Percentiles rank a stretch among this genome's conserved stretches.
phyloP scores from a whole-genome alignment of 2,113 vertebrate genomes.

The Upupa epops region DNA sequence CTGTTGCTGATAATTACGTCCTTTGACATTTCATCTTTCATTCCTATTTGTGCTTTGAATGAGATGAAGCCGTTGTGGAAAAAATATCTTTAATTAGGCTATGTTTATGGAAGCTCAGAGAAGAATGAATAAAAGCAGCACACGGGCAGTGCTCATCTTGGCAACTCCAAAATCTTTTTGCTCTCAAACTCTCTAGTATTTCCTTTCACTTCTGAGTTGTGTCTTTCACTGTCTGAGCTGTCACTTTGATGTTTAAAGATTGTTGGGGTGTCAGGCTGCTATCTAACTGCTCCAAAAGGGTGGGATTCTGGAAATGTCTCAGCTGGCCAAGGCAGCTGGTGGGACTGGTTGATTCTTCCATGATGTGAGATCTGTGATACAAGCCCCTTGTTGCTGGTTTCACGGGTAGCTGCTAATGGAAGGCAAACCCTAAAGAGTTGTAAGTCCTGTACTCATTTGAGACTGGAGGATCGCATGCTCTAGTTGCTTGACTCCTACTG shows the following conservation, averaged over 20 bases:
- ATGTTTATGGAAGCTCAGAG: background rate
- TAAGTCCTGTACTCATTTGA: too few species aligned
- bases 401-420: background rate
- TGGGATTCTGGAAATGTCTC: background rate
- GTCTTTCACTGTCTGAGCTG: background rate
- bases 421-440: background rate
- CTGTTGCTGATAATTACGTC: too few species aligned
- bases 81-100: background rate
- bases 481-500: background rate
- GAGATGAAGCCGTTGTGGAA: background rate
- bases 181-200: background rate
- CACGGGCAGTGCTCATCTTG: background rate
- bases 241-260: background rate
- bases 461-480: background rate
- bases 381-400: background rate
- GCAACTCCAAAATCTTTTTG: background rate
- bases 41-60: background rate
- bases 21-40: background rate
- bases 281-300: background rate
- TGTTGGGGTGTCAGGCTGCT: background rate
- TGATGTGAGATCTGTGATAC: background rate
- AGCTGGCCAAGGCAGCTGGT: background rate
- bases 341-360: background rate
- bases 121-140: background rate
- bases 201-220: background rate